A percentile compares a stretch with the other conserved stretches of the same genome.
phyloP scores from a whole-genome alignment of 2,113 vertebrate genomes.

The Gracilinanus agilis region DNA sequence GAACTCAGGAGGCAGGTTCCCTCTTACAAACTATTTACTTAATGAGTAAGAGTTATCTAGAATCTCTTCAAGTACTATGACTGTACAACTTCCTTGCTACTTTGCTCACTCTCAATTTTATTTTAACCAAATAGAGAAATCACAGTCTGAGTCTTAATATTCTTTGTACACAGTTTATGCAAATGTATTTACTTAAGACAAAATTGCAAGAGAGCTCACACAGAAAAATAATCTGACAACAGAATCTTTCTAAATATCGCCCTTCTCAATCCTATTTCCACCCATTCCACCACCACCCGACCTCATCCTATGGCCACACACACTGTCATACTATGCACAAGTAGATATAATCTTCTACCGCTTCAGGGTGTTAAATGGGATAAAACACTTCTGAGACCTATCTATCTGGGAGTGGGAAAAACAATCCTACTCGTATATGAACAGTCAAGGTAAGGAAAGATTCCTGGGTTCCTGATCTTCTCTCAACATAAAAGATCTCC shows the following conservation, averaged over 20 bases:
- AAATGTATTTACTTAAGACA: too few species aligned
- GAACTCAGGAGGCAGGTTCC: not conserved
- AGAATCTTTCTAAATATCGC: not conserved
- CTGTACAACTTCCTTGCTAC: not conserved
- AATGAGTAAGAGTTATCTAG: not conserved
- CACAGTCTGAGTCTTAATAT: not conserved
- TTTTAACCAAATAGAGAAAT: not conserved
- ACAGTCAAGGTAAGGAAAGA: not conserved
- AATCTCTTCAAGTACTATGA: not conserved
- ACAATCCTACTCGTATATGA: not conserved
- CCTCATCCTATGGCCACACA: not conserved
- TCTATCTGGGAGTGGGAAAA: not conserved
- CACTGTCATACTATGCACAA: not conserved
- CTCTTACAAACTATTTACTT: not conserved
- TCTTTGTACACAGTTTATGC: not conserved
- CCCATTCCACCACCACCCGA: not conserved
- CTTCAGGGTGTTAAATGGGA: not conserved
- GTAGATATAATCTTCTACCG: not conserved
- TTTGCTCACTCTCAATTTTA: not conserved
- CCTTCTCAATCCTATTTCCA: not conserved
- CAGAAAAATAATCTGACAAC: not conserved
- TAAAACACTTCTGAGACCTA: not conserved
- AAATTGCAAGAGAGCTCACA: not conserved
- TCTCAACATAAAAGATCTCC: too few species aligned
- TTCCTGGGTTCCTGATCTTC: not conserved